Percentiles rank a stretch among this genome's conserved stretches.
Evolutionary conservation across 2,888 invertebrate genomes (phyloP).

Genomic region (Rhagium mordax): DNA sequence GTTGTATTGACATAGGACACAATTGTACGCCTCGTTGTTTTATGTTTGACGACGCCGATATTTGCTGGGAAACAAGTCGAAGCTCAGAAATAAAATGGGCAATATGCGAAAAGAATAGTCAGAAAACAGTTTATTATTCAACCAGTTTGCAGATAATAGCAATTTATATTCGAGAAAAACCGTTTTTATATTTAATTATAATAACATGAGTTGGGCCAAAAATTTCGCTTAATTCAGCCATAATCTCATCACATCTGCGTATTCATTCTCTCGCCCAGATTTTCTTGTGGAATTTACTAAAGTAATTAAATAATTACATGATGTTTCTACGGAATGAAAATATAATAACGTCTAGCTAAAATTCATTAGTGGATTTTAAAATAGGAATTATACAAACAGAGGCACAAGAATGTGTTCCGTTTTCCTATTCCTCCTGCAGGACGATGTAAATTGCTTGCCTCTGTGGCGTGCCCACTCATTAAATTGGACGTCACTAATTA

Average conservation of each 20-base stretch:
- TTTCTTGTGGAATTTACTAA: slow-evolving; percentile 53
- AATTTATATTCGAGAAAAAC: too few species aligned
- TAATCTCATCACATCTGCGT: slow-evolving; percentile 46
- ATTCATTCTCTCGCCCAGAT: slow-evolving; percentile 50
- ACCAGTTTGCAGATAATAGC: too few species aligned
- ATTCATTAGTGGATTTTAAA: slow-evolving; percentile 63
- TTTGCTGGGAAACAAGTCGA: neutral
- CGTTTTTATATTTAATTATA: slow-evolving; percentile 45
- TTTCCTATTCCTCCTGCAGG: slow-evolving; percentile 40
- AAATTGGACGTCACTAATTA: slow-evolving; percentile 60
- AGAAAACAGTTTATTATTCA: too few species aligned
- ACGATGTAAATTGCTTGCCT: slow-evolving; percentile 56
- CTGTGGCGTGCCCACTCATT: slow-evolving; percentile 56
- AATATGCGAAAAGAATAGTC: too few species aligned
- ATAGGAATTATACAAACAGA: slow-evolving; percentile 60
- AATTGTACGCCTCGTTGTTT: neutral
- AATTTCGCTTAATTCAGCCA: slow-evolving; percentile 39
- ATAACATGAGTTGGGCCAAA: slow-evolving; percentile 40
- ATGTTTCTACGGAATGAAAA: slow-evolving; percentile 51
- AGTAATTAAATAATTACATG: slow-evolving; percentile 55
- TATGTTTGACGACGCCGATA: slow-evolving; percentile 8
- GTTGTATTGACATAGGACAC: slow-evolving; percentile 49
- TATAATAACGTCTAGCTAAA: slow-evolving; percentile 56
- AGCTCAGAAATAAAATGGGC: too few species aligned
- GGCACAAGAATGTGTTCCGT: slow-evolving; percentile 51